Evolutionary conservation across 64 coral and sea anemone species (phyloP).

Genomic region (Actinia equina): DNA sequence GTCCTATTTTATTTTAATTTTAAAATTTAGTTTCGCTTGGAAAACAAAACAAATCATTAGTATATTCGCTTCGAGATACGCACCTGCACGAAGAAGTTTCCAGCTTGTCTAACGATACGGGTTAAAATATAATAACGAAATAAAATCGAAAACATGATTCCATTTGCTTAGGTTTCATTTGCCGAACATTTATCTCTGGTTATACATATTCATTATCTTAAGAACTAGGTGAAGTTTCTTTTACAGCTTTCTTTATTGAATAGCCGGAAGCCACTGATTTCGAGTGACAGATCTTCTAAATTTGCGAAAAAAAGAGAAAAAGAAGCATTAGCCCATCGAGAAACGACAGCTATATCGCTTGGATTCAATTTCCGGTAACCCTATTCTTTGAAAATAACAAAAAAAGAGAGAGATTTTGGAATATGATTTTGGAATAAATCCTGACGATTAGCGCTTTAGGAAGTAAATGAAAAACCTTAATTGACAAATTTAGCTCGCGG

Average conservation of each 20-base stretch:
- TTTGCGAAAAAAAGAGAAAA: not conserved
- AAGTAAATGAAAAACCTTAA: conserved; percentile 7
- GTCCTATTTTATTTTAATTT: too few species aligned
- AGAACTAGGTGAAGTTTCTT: not conserved
- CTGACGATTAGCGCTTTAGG: not conserved
- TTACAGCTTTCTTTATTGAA: not conserved
- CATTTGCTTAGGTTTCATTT: not conserved
- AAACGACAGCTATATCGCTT: not conserved
- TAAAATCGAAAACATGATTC: not conserved
- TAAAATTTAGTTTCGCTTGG: too few species aligned
- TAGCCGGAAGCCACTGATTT: not conserved
- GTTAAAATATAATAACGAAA: not conserved
- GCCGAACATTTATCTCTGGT: not conserved
- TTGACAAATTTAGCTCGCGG: not conserved
- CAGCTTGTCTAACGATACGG: too few species aligned
- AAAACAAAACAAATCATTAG: too few species aligned
- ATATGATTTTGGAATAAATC: not conserved
- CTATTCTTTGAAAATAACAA: not conserved
- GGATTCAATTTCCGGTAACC: not conserved
- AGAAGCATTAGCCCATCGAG: not conserved
- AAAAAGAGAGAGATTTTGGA: not conserved
- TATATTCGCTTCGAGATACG: too few species aligned
- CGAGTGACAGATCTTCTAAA: not conserved
- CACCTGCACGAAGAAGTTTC: too few species aligned
- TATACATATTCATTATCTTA: not conserved